These are phyloP conservation scores for Dexiosoma caninum DNA, from an alignment of 2,888 invertebrate species.

Conservation along the genomic window DNA sequence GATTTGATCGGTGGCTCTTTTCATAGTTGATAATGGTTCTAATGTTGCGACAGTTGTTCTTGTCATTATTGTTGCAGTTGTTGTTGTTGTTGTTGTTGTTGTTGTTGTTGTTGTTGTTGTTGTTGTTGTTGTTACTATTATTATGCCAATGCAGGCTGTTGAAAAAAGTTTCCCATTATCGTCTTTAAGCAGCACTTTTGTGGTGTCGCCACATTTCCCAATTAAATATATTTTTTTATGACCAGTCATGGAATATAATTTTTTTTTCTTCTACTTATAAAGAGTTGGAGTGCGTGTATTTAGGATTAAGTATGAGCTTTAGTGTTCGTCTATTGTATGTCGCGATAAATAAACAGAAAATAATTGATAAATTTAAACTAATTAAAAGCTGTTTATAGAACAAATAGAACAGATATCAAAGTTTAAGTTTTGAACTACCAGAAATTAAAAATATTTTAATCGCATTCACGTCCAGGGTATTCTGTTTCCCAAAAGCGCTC, in stretches of 20 bases:
- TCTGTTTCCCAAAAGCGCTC: too few relatives aligned
- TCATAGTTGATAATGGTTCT: neutral
- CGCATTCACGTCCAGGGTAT: too few relatives aligned
- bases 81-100: neutral
- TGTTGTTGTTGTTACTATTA: neutral
- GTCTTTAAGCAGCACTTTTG: conserved; percentile 34
- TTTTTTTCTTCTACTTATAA: neutral
- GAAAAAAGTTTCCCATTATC: conserved; percentile 49
- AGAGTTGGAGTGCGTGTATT: neutral
- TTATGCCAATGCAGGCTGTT: neutral
- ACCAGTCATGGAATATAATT: conserved; percentile 39
- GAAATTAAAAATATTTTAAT: too few relatives aligned
- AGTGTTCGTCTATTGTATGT: conserved; percentile 10
- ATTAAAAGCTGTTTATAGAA: too few relatives aligned
- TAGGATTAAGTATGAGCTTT: neutral
- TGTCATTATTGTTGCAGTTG: neutral
- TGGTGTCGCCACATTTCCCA: conserved; percentile 64
- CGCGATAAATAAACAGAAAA: too few relatives aligned
- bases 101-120: neutral
- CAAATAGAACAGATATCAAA: too few relatives aligned
- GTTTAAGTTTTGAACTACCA: too few relatives aligned
- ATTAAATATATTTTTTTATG: conserved; percentile 59
- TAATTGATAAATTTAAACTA: too few relatives aligned
- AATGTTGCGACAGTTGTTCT: neutral
- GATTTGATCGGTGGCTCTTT: conserved; percentile 27